Base-by-base conservation (phyloP, 2,888 invertebrate genomes). In the Dasysyrphus tricinctus region DNA sequence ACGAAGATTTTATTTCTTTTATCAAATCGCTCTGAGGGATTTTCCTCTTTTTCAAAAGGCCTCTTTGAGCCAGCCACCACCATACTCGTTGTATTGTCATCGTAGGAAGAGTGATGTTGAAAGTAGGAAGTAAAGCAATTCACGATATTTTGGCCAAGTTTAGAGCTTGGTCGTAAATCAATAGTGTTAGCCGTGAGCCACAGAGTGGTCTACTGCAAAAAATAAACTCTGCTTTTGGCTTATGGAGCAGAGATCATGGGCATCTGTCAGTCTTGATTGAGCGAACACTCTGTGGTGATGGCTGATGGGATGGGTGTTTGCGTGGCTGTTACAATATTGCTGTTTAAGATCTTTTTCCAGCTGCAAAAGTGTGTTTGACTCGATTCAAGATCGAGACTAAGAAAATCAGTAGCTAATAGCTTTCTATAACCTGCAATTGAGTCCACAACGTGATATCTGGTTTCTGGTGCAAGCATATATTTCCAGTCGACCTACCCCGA, bases 331-430 rank as follows among this genome's bases (percentile, higher is more conserved):
- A 67, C 49, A 49, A 44, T 39, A 65, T 24, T 49, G 82, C 24
- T 59, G 42, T 29, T 70, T 70, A 65, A 14, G 69, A 49, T 72
- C n/a, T 79, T 42, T 59, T 79, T 61, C 39, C 59, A 56, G 54
- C 59, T 61, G 63, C 42, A 37, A n/a, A 77, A 76, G 84, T 80
- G 80, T 74, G 81, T 74, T 81, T 61, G 69, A 63, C 72, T 73
- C 77, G 73, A 77, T 85, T 77, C 47, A 57, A 80, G 81, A 77
- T 77, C 63, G 63, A 76, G 57, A 69, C 78, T 80, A 63, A 84
- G 72, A 74, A 80, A 81, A 81, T 85, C 85, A 70, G 85, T 81
- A 85, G 85, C 85, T 85, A 81, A 85, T 81, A 61, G 81, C 56
- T 74, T 73, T 85, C 69, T 85, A 63, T 81, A 77, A 77, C 85